A percentile compares a stretch with the other conserved stretches of the same genome.
These are phyloP conservation scores for Meliscaeva auricollis DNA, from an alignment of 2,888 invertebrate genomes.

Conservation along the genomic window DNA sequence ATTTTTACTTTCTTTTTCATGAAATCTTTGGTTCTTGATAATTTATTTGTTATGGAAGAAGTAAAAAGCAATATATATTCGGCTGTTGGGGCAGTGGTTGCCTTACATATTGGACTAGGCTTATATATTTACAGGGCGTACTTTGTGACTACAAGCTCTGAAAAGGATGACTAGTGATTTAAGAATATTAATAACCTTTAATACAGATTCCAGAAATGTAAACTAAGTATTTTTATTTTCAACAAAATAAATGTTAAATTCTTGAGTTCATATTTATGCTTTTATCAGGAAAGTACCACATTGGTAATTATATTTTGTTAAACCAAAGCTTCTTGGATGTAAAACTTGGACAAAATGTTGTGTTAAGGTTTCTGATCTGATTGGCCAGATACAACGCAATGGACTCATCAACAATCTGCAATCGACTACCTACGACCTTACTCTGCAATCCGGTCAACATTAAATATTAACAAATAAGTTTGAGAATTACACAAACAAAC, in stretches of 20 bases:
- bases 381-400: too few species aligned
- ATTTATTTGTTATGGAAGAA: slow-evolving; percentile 85
- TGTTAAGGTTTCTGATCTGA: too few species aligned
- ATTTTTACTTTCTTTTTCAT: slow-evolving; percentile 90
- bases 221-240: slow-evolving; percentile 9
- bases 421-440: too few species aligned
- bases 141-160: slow-evolving; percentile 82
- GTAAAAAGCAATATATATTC: slow-evolving; percentile 91
- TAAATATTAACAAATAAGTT: too few species aligned
- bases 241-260: slow-evolving; percentile 10
- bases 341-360: too few species aligned
- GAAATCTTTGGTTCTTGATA: slow-evolving; percentile 90
- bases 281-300: neutral
- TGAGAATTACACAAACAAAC: too few species aligned
- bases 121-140: slow-evolving; percentile 92
- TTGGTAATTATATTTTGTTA: too few species aligned
- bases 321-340: too few species aligned
- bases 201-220: slow-evolving; percentile 17
- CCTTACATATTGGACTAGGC: slow-evolving; percentile 91
- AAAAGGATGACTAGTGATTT: slow-evolving; percentile 51
- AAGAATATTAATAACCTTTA: neutral
- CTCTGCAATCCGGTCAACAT: too few species aligned
- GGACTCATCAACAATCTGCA: too few species aligned
- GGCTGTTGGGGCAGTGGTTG: slow-evolving; percentile 90
- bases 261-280: neutral